A percentile compares a stretch with the other conserved stretches of the same genome.
These are phyloP conservation scores for Epizoanthus scotinus DNA, from an alignment of 92 coral and sea anemone species.

Conservation along the genomic window DNA sequence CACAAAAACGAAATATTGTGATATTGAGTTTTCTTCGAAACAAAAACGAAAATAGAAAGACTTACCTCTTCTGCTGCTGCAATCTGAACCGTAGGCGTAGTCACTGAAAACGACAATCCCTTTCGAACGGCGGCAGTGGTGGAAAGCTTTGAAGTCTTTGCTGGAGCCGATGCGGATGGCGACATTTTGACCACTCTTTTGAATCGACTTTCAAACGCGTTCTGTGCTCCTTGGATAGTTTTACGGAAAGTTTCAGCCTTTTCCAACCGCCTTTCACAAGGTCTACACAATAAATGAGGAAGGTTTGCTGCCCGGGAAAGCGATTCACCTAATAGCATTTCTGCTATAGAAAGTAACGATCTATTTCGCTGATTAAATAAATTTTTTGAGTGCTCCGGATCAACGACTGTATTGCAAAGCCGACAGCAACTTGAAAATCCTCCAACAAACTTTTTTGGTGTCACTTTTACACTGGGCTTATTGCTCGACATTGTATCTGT, in stretches of 20 bases:
- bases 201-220: not conserved
- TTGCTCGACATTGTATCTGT: not conserved
- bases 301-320: constrained; percentile 1
- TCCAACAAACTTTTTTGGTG: constrained; percentile 13
- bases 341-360: not conserved
- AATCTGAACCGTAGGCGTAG: not conserved
- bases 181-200: constrained; percentile 22
- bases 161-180: constrained; percentile 11
- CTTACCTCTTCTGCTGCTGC: constrained; percentile 2
- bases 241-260: constrained; percentile 8
- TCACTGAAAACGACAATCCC: not conserved
- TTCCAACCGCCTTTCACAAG: constrained; percentile 10
- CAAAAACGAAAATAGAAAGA: not conserved
- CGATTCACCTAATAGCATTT: not conserved
- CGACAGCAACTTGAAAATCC: constrained; percentile 22
- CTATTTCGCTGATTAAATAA: not conserved
- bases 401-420: not conserved
- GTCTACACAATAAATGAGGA: constrained; percentile 11
- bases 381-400: constrained; percentile 15
- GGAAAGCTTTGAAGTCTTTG: constrained; percentile 11
- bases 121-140: constrained; percentile 8
- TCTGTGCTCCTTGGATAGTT: constrained; percentile 7
- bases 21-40: not conserved
- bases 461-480: not conserved
- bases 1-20: not conserved